Evolutionary conservation across 2,113 vertebrate genomes (phyloP).

Genomic region (Dascyllus trimaculatus): DNA sequence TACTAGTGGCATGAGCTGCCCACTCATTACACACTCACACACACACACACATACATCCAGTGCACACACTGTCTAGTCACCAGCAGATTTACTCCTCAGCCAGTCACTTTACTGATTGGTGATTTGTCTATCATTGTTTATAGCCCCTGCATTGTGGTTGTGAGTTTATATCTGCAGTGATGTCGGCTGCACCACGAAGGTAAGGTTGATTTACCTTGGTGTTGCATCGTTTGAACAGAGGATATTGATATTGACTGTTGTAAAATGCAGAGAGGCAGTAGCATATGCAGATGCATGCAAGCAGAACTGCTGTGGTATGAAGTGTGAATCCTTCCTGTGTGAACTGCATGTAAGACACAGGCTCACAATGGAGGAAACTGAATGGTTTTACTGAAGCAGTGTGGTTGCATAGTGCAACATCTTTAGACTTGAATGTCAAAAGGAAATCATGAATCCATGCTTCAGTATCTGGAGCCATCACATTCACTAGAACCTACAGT

Average conservation of each 20-base stretch:
- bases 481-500: no score
- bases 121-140: conserved; percentile 13
- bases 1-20: conserved; percentile 3
- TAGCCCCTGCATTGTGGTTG: neutral
- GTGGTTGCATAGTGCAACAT: neutral
- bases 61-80: neutral
- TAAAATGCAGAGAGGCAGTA: neutral
- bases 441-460: neutral
- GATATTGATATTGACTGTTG: neutral
- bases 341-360: neutral
- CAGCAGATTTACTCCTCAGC: conserved; percentile 24
- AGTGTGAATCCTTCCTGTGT: conserved; percentile 34
- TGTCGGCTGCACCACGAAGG: neutral
- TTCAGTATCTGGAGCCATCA: neutral
- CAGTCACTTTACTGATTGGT: conserved; percentile 29
- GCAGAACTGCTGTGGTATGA: neutral
- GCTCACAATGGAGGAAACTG: conserved; percentile 6
- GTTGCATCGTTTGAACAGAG: neutral
- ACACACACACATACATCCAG: neutral
- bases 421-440: neutral
- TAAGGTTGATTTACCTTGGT: conserved; percentile 7
- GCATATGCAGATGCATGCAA: neutral
- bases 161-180: neutral
- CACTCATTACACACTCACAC: neutral
- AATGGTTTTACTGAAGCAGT: neutral